Conservation (phyloP, 2,797 vertebrate species). For the Cuculus canorus region DNA sequence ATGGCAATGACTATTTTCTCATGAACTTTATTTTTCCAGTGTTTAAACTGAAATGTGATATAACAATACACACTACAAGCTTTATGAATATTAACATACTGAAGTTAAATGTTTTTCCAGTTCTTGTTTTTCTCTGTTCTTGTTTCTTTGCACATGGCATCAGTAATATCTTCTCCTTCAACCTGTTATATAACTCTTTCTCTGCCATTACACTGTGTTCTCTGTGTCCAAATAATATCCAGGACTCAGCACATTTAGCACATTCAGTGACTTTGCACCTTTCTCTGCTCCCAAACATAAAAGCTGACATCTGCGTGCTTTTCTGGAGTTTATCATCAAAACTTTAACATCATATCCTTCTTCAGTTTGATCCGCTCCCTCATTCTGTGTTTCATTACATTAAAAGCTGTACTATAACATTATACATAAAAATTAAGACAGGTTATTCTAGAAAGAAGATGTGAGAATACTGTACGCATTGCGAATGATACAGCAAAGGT, state of each 20-base stretch:
- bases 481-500: not conserved
- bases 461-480: not conserved
- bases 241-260: not conserved
- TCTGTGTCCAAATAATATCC: not conserved
- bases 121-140: not conserved
- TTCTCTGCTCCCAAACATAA: not conserved
- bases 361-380: not conserved
- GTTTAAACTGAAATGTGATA: not conserved
- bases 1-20: not conserved
- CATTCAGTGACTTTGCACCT: not conserved
- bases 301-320: not conserved
- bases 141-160: not conserved
- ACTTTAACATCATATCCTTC: not conserved
- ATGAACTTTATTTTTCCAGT: not conserved
- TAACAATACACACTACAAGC: not conserved
- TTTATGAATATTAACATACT: not conserved
- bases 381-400: not conserved
- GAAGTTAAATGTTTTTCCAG: not conserved
- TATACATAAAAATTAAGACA: not conserved
- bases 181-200: not conserved
- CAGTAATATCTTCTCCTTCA: not conserved
- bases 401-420: not conserved
- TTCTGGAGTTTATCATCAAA: not conserved
- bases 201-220: not conserved
- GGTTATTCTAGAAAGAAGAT: not conserved